Conservation (phyloP, 2,113 vertebrate species). For the Laticauda colubrina region DNA sequence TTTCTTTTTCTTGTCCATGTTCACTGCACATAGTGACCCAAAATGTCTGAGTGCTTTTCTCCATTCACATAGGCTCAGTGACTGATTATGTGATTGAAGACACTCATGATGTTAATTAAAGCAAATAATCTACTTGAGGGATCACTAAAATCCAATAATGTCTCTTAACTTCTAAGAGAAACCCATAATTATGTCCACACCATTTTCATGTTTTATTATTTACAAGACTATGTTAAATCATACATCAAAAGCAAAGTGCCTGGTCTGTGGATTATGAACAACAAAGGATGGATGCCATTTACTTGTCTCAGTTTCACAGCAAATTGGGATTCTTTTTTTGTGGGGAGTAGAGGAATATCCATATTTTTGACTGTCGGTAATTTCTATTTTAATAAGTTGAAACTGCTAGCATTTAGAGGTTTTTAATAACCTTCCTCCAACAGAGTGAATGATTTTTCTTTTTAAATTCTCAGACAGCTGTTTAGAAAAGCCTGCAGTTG, state of each 20-base stretch:
- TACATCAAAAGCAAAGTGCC: not conserved
- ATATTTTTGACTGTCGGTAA: not conserved
- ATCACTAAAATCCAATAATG: not conserved
- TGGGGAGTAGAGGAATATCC: not conserved
- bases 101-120: not conserved
- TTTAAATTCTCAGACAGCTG: not conserved
- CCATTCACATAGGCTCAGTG: not conserved
- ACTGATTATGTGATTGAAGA: not conserved
- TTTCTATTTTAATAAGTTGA: not conserved
- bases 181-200: not conserved
- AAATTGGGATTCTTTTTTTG: not conserved
- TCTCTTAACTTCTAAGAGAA: not conserved
- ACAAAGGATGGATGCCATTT: not conserved
- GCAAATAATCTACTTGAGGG: not conserved
- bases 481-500: not conserved
- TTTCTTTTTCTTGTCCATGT: not conserved
- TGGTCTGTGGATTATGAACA: not conserved
- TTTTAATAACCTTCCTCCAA: not conserved
- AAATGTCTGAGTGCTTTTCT: not conserved
- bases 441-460: not conserved
- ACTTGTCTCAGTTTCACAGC: not conserved
- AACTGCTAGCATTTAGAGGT: not conserved
- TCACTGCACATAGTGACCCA: not conserved
- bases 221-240: not conserved
- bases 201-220: not conserved